Evolutionary conservation across 2,888 invertebrate genomes (phyloP), one percentile per base, ranked within the genome.

Genomic region (Dorcus hopei): DNA sequence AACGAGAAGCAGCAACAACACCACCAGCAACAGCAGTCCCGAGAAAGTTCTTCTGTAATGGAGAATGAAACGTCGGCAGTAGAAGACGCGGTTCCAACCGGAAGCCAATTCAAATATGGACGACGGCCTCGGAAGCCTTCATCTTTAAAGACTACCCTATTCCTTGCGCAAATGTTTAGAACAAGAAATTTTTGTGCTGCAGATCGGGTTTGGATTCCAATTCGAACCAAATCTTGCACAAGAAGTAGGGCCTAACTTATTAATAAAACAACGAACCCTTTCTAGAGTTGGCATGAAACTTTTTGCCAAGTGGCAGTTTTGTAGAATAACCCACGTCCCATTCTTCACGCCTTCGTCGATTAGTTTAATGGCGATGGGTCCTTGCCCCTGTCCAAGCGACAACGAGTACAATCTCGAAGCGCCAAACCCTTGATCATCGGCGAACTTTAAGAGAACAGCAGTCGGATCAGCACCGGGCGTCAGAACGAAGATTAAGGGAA

Each of bases 391-490:
- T 0, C 94, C 94, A 60, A 97, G 79, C 0, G 96, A 97, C 39
- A 97, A 80, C 0, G 93, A 92, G 72, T 87, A 90, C 62, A 89
- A 79, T 61, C 89, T 85, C 67, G 83, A 89, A 9, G 86, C 83
- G 53, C 91, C 91, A 67, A 91, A 92, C 9, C 92, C 91, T 82
- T 92, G 93, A 74, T 95, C 95, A 63, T 95, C 94, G 19, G 96
- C 95, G 78, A 95, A 96, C 77, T 95, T 93, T 2, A 95, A 82
- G 40, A 97, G 77, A 0, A 92, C 86, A 23, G 91, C 92, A 71
- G 93, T 94, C 0, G 97, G 97, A 81, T 97, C 97, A 0, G 95
- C 91, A 3, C 96, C 96, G 0, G 96, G 95, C 0, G 95, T 95
- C 61, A 97, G 79, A 26, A 97, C 88, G 72, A 97, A 96, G 69